Evolutionary conservation across 2,888 invertebrate genomes (phyloP), one percentile per base, ranked within the genome.

Genomic region (Sarcophaga rosellei): DNA sequence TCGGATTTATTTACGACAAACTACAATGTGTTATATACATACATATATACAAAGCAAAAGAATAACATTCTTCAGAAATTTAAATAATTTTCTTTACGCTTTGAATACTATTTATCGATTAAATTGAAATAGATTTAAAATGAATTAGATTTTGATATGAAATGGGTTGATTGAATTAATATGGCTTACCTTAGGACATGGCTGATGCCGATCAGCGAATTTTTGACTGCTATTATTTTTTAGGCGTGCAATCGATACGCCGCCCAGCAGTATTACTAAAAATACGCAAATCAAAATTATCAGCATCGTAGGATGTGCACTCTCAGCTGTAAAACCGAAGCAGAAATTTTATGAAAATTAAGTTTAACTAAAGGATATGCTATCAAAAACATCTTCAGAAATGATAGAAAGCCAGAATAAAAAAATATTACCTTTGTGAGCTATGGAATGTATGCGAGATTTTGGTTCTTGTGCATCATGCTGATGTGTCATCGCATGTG

Each of bases 221-320:
- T 93, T 93, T 68, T 92, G 91, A 88, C 89, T 91, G 85, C 88
- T 90, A 80, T 90, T 93, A 86, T 90, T 91, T 87, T 93, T 91
- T 47, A 93, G 88, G 20, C 93, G 91, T 20, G 92, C 93, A 88
- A 93, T 92, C 11, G 91, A 93, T 74, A 93, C 91, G 0, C 93
- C 93, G 78, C 93, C 93, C 45, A 93, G 88, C 17, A 93, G 78
- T 59, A 93, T 89, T 10, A 93, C 92, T 73, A 93, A 91, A 87
- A 93, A 93, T 8, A 92, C 91, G 77, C 93, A 93, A 78, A 93
- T 92, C 23, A 93, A 90, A 70, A 93, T 91, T 15, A 93, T 93
- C 62, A 93, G 88, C 92, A 93, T 92, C 73, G 93, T 93, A 65
- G 93, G 91, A 89, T 93, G 93, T 10, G 92, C 91, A 75, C 89